These are phyloP conservation scores for Orchestia grillus DNA, from an alignment of 1,140 invertebrate genomes.

Conservation along the genomic window DNA sequence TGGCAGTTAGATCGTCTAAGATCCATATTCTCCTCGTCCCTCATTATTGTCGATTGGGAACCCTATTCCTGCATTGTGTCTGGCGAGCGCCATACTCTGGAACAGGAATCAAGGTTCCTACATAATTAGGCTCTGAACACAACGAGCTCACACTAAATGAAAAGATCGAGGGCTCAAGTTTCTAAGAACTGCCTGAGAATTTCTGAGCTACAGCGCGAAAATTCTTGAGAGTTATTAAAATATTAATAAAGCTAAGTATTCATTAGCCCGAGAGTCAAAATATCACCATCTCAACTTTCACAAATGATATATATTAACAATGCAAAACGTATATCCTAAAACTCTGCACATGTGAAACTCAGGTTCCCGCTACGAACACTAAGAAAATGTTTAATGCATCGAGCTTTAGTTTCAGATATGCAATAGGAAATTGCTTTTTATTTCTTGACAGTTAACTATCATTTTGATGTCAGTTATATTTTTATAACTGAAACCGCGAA, in stretches of 20 bases:
- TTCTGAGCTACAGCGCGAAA: not conserved
- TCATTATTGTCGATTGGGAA: not conserved
- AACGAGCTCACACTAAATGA: not conserved
- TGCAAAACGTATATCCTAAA: not conserved
- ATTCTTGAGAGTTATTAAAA: not conserved
- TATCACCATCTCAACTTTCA: not conserved
- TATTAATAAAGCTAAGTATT: not conserved
- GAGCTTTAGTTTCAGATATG: not conserved
- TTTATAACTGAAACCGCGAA: not conserved
- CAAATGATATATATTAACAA: not conserved
- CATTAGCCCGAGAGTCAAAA: not conserved
- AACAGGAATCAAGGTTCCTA: not conserved
- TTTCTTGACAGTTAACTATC: not conserved
- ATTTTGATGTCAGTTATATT: not conserved
- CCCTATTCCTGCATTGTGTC: not conserved
- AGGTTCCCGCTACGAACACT: not conserved
- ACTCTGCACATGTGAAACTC: not conserved
- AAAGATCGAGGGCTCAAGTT: not conserved
- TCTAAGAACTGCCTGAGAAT: too few relatives aligned
- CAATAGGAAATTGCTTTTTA: not conserved
- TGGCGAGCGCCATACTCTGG: not conserved
- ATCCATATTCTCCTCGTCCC: not conserved
- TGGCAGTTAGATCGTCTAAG: not conserved
- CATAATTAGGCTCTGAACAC: not conserved
- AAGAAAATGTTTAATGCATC: not conserved